A percentile compares a stretch with the other conserved stretches of the same genome.
These are phyloP conservation scores for Copsychus sechellarum DNA, from an alignment of 2,113 vertebrate genomes.

Conservation along the genomic window DNA sequence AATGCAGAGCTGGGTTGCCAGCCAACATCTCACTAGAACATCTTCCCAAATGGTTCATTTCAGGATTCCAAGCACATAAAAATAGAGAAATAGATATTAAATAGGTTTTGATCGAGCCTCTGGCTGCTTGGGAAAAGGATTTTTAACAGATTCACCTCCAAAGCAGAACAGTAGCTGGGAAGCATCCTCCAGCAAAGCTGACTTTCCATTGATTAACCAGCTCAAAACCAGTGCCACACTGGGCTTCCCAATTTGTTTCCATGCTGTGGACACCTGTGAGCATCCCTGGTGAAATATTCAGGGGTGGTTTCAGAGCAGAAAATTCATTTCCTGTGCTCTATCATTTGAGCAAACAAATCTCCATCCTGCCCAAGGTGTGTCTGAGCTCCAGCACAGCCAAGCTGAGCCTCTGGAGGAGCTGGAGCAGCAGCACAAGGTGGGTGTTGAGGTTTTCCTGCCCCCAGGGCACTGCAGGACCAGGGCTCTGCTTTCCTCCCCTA, in stretches of 20 bases:
- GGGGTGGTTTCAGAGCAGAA: background rate
- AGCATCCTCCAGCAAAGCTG: background rate
- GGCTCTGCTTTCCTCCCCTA: too few species aligned
- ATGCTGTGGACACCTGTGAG: background rate
- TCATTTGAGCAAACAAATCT: background rate
- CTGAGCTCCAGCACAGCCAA: background rate
- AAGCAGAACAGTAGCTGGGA: background rate
- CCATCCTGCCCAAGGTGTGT: rapidly evolving
- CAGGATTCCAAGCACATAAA: background rate
- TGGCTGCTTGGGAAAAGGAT: background rate
- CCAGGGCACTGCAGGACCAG: too few species aligned
- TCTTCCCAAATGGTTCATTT: background rate
- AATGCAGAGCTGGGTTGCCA: background rate
- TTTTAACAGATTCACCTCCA: background rate
- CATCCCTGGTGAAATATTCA: rapidly evolving
- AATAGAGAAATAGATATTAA: background rate
- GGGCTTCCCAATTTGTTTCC: background rate
- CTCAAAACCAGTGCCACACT: background rate
- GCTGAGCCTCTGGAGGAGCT: background rate
- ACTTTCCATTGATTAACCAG: rapidly evolving
- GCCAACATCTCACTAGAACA: background rate
- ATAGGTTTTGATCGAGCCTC: background rate
- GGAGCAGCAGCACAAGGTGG: background rate
- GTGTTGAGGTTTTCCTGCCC: too few species aligned
- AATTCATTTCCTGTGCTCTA: background rate